Conservation (phyloP, 1,140 invertebrate species). For the Neuroterus valhalla region DNA sequence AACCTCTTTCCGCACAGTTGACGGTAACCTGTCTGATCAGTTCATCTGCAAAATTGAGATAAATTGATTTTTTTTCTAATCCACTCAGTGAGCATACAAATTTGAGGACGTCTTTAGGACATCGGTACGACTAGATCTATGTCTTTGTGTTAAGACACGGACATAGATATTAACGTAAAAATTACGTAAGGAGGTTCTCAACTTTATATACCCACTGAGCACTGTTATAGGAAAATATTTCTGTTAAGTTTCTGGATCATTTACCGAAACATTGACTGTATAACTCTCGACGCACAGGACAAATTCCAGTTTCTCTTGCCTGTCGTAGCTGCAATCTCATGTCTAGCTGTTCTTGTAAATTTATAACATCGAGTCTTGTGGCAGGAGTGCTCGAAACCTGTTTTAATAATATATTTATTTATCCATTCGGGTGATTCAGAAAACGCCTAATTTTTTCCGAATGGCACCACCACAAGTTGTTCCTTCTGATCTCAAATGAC, state of each 20-base stretch:
- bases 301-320: conserved; percentile 97
- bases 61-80: too few species aligned
- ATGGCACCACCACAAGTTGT: too few species aligned
- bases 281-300: conserved; percentile 93
- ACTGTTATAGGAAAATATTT: background rate
- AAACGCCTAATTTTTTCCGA: too few species aligned
- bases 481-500: too few species aligned
- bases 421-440: background rate
- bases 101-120: too few species aligned
- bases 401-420: conserved; percentile 26
- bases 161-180: too few species aligned
- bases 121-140: too few species aligned
- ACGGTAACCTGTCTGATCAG: conserved; percentile 96
- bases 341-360: conserved; percentile 96
- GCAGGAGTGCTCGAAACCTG: conserved; percentile 95
- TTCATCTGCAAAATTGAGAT: conserved; percentile 81
- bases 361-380: conserved; percentile 94
- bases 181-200: too few species aligned
- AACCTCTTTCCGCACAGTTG: conserved; percentile 97
- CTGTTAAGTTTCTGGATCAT: background rate
- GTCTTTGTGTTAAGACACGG: too few species aligned
- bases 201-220: too few species aligned
- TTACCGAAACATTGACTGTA: conserved; percentile 97
- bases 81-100: too few species aligned
- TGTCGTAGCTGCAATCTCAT: conserved; percentile 92